Base-by-base conservation (phyloP, 2,888 invertebrate species). In the Lordiphosa fenestrarum region DNA sequence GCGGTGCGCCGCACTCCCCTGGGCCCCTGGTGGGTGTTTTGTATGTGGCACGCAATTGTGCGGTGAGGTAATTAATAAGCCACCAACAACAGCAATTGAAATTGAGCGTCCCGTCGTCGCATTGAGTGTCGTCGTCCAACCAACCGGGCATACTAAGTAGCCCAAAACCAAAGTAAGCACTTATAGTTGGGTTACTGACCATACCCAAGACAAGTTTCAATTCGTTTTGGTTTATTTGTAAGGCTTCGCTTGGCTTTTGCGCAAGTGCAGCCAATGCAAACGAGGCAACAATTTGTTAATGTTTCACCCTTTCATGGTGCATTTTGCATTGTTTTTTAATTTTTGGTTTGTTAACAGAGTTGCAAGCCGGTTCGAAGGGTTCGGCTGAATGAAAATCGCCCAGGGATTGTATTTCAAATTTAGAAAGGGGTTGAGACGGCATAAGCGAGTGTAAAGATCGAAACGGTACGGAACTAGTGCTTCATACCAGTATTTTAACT, bases 21-120 rank as follows among this genome's bases (percentile, higher is more conserved):
- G 2, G 30, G n/a, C n/a, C n/a, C 9, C 40, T 39, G 50, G 63
- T 64, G 65, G 61, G 59, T 72, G 77, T 54, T 73, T 82, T 75
- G 66, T 66, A 65, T 83, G 77, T 58, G 68, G 42, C 80, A 78
- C 83, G 82, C 82, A 78, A 60, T 60, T 71, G 67, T 73, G 81
- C 65, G 83, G 84, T 80, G 77, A 80, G 84, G 80, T 80, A 80
- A 80, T 80, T 83, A 83, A 80, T 80, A 81, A 83, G 74, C 73
- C 69, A 76, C 57, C 72, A 59, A 65, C 40, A 38, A 23, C 40
- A 50, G 23, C 67, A 70, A 73, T 73, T 76, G 80, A 82, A 82
- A 82, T 66, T 72, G 77, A 78, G 70, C 70, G 66, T 72, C 60
- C 46, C 60, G 48, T 67, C 51, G 60, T 44, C 25, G 36, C 19